Conservation (phyloP, 1,140 invertebrate species). For the Ectropis grisescens region DNA sequence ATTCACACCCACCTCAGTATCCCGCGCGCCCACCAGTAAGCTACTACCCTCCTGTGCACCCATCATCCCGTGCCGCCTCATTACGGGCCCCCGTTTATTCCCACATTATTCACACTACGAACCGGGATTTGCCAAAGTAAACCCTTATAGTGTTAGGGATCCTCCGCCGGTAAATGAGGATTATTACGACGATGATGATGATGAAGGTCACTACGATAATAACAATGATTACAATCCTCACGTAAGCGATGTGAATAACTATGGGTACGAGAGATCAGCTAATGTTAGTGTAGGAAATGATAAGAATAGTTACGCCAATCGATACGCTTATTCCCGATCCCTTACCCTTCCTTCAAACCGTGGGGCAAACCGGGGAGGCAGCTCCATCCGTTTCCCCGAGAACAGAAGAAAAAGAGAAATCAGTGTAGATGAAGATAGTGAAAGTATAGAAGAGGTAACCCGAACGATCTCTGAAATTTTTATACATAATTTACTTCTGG, state of each 20-base stretch:
- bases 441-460: slow-evolving; percentile 55
- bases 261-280: slow-evolving; percentile 41
- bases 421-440: slow-evolving; percentile 25
- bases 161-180: slow-evolving; percentile 35
- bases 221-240: slow-evolving; percentile 34
- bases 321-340: slow-evolving; percentile 55
- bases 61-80: slow-evolving; percentile 52
- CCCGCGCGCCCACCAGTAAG: slow-evolving; percentile 13
- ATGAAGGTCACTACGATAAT: slow-evolving; percentile 42
- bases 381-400: slow-evolving; percentile 68
- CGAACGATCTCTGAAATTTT: too few relatives aligned
- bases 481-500: too few relatives aligned
- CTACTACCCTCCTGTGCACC: slow-evolving; percentile 14
- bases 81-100: slow-evolving; percentile 65
- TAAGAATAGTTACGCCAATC: slow-evolving; percentile 36
- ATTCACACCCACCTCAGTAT: slow-evolving; percentile 21
- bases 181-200: slow-evolving; percentile 62
- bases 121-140: slow-evolving; percentile 19
- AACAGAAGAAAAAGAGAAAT: slow-evolving; percentile 65
- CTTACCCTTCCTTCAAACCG: slow-evolving; percentile 52
- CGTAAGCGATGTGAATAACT: slow-evolving; percentile 12
- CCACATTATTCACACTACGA: slow-evolving; percentile 46
- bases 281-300: slow-evolving; percentile 26
- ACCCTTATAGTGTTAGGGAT: slow-evolving; percentile 25
- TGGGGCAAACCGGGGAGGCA: slow-evolving; percentile 66